Evolutionary conservation across 2,797 vertebrate species (phyloP).

Genomic region (Hippopotamyrus pictus): DNA sequence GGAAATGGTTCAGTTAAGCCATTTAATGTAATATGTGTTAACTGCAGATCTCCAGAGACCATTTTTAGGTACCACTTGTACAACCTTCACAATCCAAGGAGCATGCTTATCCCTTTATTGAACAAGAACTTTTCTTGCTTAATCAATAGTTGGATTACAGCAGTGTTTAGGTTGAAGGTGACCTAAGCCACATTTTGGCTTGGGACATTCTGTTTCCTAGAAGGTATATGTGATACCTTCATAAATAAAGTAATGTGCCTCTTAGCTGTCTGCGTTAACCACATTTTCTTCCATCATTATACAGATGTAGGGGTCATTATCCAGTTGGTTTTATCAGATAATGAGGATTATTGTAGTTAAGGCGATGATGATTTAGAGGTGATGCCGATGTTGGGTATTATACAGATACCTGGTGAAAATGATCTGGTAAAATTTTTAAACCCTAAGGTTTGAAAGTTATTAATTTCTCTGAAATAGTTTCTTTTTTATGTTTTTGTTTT

Average conservation of each 20-base stretch:
- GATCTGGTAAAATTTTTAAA: background rate
- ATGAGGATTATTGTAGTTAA: background rate
- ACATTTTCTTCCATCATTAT: conserved; percentile 20
- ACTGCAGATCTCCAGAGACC: conserved; percentile 17
- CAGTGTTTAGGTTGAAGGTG: conserved; percentile 19
- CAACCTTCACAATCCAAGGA: background rate
- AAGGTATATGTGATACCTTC: background rate
- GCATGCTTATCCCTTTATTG: background rate
- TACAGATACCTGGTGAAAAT: background rate
- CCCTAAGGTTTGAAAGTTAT: background rate
- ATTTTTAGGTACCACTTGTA: conserved; percentile 4
- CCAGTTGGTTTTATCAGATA: background rate
- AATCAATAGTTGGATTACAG: background rate
- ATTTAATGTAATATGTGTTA: conserved; percentile 10
- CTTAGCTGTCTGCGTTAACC: background rate
- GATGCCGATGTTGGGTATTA: background rate
- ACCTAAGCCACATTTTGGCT: background rate
- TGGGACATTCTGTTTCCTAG: background rate
- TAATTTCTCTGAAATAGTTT: background rate
- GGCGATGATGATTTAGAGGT: background rate
- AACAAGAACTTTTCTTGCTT: conserved; percentile 14
- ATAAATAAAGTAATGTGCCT: background rate
- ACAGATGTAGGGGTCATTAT: background rate
- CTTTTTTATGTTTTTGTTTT: background rate
- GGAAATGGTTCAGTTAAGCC: background rate